These are phyloP conservation scores for Mixornis gularis DNA, from an alignment of 2,113 vertebrate genomes.

Conservation along the genomic window DNA sequence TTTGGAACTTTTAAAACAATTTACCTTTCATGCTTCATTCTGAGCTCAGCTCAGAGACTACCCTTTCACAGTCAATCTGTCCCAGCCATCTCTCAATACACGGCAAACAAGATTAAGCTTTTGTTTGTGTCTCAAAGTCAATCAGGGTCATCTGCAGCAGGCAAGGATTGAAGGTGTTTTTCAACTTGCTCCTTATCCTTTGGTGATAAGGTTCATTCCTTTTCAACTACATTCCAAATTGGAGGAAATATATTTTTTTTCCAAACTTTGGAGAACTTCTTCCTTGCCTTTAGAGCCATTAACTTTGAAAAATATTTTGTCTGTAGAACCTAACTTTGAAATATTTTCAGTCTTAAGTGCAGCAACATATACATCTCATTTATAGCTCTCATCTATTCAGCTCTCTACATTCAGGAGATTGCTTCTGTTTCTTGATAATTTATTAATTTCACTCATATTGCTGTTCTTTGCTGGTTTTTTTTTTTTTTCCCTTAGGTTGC, in stretches of 20 bases:
- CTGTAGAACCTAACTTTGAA: neutral
- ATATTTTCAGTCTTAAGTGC: neutral
- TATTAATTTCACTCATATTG: neutral
- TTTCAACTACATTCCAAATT: neutral
- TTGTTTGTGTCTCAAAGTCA: slow-evolving; percentile 62
- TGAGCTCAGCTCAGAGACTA: slow-evolving; percentile 11
- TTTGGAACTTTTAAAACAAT: slow-evolving; percentile 52
- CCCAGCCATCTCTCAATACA: slow-evolving; percentile 54
- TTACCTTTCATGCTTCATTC: neutral
- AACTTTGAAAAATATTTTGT: neutral
- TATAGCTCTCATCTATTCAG: neutral
- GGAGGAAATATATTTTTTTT: neutral
- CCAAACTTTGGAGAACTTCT: neutral
- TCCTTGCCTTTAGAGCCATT: neutral
- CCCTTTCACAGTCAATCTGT: slow-evolving; percentile 44
- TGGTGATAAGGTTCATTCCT: neutral
- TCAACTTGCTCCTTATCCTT: slow-evolving; percentile 15
- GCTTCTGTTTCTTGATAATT: neutral
- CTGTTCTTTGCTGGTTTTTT: too few relatives aligned
- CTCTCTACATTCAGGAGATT: neutral
- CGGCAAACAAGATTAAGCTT: slow-evolving; percentile 56
- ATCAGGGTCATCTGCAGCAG: slow-evolving; percentile 35
- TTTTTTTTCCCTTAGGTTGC: neutral
- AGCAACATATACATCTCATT: neutral
- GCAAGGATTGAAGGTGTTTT: slow-evolving; percentile 15